phyloP scores from a whole-genome alignment of 2,113 vertebrate species.

The Etheostoma cragini region DNA sequence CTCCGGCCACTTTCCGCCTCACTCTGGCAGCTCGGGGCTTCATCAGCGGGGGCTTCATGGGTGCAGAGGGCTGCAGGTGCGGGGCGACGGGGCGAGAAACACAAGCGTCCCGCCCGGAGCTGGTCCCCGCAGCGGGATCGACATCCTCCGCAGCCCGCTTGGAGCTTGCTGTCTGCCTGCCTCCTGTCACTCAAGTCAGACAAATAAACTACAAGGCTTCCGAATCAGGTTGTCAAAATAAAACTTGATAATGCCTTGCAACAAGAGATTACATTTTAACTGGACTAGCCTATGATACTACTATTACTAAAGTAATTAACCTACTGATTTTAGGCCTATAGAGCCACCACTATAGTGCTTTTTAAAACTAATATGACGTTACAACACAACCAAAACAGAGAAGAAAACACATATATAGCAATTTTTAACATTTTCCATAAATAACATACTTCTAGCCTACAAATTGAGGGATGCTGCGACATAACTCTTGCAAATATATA shows the following conservation, averaged over 20 bases:
- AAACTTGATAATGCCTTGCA: not conserved
- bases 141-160: conserved; percentile 78
- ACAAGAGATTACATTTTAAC: no score
- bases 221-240: conserved; percentile 46
- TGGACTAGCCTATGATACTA: no score
- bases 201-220: not conserved
- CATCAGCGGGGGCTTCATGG: conserved; percentile 79
- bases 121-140: conserved; percentile 74
- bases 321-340: not conserved
- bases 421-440: no score
- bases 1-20: conserved; percentile 82
- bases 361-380: no score
- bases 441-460: no score
- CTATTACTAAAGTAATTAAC: no score
- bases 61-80: conserved; percentile 52
- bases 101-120: conserved; percentile 68
- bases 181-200: not conserved
- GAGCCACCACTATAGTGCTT: no score
- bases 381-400: no score
- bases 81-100: conserved; percentile 31
- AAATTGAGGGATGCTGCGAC: no score
- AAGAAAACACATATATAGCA: no score
- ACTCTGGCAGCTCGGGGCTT: conserved; percentile 76
- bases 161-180: conserved; percentile 44
- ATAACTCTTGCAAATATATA: not conserved